Conservation (phyloP, 2,888 invertebrate species). For the Nephrocerus scutellatus region DNA sequence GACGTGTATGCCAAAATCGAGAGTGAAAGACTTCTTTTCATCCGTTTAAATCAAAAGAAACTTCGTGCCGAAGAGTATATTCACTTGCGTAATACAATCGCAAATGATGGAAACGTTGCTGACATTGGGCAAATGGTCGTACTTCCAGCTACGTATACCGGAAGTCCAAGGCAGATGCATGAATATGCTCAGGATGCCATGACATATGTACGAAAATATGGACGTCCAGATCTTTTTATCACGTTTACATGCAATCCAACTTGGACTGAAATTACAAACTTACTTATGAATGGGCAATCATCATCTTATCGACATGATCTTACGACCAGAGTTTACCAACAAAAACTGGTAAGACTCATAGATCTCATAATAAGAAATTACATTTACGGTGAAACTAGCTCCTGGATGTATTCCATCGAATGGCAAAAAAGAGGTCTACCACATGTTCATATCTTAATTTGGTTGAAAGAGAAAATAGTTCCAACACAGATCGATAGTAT, state of each 20-base stretch:
- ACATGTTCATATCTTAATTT: constrained; percentile 28
- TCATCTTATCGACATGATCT: constrained; percentile 4
- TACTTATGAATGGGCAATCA: constrained; percentile 5
- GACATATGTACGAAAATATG: constrained; percentile 2
- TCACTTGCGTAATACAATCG: constrained; percentile 2
- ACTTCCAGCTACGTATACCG: constrained; percentile 9
- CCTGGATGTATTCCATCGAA: constrained; percentile 26
- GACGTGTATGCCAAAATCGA: constrained; percentile 8
- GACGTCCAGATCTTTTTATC: constrained; percentile 4
- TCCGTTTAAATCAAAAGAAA: constrained; percentile 4
- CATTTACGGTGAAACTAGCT: constrained; percentile 10
- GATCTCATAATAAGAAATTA: constrained; percentile 8
- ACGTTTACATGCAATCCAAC: constrained; percentile 5
- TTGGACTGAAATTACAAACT: background rate
- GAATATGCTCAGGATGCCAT: constrained; percentile 13
- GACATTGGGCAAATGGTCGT: constrained; percentile 5
- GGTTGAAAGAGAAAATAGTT: constrained; percentile 26
- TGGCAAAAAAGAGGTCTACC: constrained; percentile 35
- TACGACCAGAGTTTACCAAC: constrained; percentile 14
- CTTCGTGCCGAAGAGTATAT: constrained; percentile 4
- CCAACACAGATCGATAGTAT: constrained; percentile 28
- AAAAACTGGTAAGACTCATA: constrained; percentile 9
- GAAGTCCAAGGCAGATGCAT: constrained; percentile 14
- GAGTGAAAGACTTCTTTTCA: background rate
- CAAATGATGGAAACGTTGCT: constrained; percentile 2